Evolutionary conservation across 37 sponge, comb jelly and placozoan species (phyloP), one percentile per base, ranked within the genome.

Genomic region (Ianthella basta): DNA sequence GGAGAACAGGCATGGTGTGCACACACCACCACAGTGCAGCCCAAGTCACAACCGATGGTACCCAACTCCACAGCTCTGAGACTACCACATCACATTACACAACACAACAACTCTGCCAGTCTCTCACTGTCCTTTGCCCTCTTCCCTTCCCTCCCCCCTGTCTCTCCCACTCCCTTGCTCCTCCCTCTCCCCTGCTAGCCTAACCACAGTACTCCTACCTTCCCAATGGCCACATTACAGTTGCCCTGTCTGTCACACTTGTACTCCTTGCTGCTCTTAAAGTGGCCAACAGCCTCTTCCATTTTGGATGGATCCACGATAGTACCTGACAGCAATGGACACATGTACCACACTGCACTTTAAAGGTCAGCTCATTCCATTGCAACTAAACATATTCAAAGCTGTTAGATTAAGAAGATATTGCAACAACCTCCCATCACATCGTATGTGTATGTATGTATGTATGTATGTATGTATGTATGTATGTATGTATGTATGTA

Each of bases 181-280:
- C 27, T n/a, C 34, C 15, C 69, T 0, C 69, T 53, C 50, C 14
- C 63, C 5, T 13, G 64, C 33, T 29, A 32, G 36, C 36, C 1
- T 3, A 34, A 21, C n/a, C n/a, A n/a, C n/a, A n/a, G n/a, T n/a
- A n/a, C n/a, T n/a, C n/a, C n/a, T n/a, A 75, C 44, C 78, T 75
- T 75, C 16, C 78, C 78, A n/a, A 75, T 75, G 33, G 50, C 78
- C 8, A 75, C 78, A 75, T 75, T 75, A 41, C 78, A 75, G 37
- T 75, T 53, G 15, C 78, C 78, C 78, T n/a, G 78, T 24, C 40
- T 75, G 37, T 75, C 54, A 75, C 78, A 75, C n/a, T 36, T 36
- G 78, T 75, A 75, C 78, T 75, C 78, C 10, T 41, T 75, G 53
- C 78, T 75, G 3, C 10, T 75, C 78, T 75, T 75, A 18, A 75